phyloP scores from a whole-genome alignment of 2,113 vertebrate species.

The Lanius collurio region DNA sequence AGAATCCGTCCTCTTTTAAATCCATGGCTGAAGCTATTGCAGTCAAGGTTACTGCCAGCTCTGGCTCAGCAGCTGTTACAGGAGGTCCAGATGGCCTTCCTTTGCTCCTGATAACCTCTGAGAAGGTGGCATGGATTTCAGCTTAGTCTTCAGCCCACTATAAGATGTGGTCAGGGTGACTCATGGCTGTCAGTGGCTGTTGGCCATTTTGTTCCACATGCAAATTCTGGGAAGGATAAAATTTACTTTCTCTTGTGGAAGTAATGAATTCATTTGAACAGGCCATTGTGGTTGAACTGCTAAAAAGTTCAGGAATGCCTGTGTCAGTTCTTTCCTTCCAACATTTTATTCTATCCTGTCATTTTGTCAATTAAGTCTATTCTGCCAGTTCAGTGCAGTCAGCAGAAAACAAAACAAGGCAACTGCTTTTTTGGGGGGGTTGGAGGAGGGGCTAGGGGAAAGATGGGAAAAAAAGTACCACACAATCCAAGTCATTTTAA shows the following conservation, averaged over 20 bases:
- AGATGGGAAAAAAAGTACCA: neutral
- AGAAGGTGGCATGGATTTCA: neutral
- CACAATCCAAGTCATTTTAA: neutral
- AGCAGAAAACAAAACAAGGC: slow-evolving; percentile 35
- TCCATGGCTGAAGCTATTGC: neutral
- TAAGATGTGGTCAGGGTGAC: neutral
- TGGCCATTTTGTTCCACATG: neutral
- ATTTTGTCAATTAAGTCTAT: slow-evolving; percentile 58
- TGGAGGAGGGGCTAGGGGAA: neutral
- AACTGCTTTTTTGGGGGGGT: neutral
- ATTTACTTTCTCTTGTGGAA: slow-evolving; percentile 26
- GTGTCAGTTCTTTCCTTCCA: slow-evolving; percentile 43
- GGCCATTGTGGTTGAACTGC: slow-evolving; percentile 28
- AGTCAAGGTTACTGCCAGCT: neutral
- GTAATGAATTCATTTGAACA: neutral
- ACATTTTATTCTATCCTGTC: slow-evolving; percentile 51
- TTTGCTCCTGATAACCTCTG: slow-evolving; percentile 7
- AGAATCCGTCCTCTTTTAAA: neutral
- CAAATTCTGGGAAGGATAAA: neutral
- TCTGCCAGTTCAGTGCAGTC: slow-evolving; percentile 13
- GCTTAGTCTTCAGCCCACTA: neutral
- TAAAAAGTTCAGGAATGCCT: slow-evolving; percentile 30
- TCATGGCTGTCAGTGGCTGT: neutral
- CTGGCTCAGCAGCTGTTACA: neutral
- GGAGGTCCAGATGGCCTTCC: slow-evolving; percentile 13